Evolutionary conservation across 2,888 invertebrate genomes (phyloP).

Genomic region (Limulus polyphemus): DNA sequence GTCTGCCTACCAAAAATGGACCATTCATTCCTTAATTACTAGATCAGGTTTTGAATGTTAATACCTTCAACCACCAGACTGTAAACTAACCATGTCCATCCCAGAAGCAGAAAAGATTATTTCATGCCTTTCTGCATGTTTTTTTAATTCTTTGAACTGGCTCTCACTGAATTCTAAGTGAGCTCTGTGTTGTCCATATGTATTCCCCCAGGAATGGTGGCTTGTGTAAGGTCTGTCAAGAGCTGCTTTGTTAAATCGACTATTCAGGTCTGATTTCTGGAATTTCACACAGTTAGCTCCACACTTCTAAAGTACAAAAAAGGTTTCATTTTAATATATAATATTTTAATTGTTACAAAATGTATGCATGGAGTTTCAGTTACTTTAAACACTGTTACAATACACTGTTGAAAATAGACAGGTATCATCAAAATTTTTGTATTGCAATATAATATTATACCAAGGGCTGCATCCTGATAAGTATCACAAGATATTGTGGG

Average conservation of each 20-base stretch:
- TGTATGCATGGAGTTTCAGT: conserved; percentile 3
- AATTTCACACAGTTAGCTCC: conserved; percentile 60
- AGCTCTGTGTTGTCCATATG: conserved; percentile 64
- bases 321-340: not conserved
- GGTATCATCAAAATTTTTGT: too few species aligned
- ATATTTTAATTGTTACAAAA: conserved; percentile 1
- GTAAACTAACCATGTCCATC: conserved; percentile 55
- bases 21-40: too few species aligned
- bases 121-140: conserved; percentile 47
- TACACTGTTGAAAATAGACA: not conserved
- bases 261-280: conserved; percentile 58
- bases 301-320: conserved; percentile 15
- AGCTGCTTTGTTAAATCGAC: conserved; percentile 58
- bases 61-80: not conserved
- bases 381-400: not conserved
- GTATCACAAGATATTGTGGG: too few species aligned
- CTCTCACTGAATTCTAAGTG: conserved; percentile 56
- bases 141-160: conserved; percentile 47
- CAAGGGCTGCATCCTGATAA: too few species aligned
- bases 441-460: too few species aligned
- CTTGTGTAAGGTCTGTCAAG: conserved; percentile 49
- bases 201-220: conserved; percentile 59
- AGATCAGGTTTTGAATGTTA: too few species aligned
- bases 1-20: too few species aligned
- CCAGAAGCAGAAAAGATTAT: conserved; percentile 65